Evolutionary conservation across 2,888 invertebrate species (phyloP).

Genomic region (Buathra laborator): DNA sequence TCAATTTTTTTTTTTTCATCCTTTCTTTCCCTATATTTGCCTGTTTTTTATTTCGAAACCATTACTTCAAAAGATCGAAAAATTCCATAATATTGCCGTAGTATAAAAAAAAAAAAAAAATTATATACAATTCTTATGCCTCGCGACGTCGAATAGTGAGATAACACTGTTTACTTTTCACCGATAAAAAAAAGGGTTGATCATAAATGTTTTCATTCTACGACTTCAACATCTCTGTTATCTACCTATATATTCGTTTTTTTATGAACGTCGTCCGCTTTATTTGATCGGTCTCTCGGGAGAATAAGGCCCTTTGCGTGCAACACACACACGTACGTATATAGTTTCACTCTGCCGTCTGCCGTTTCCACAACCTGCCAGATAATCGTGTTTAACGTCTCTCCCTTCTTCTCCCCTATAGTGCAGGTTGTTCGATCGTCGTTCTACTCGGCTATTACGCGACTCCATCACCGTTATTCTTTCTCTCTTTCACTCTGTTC

Average conservation of each 20-base stretch:
- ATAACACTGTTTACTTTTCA: background rate
- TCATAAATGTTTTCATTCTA: background rate
- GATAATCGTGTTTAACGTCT: slow-evolving; percentile 45
- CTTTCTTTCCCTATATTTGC: too few species aligned
- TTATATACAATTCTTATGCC: background rate
- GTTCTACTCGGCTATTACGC: slow-evolving; percentile 32
- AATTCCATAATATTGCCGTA: background rate
- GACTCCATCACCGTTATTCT: slow-evolving; percentile 16
- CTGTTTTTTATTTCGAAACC: background rate
- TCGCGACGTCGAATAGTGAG: background rate
- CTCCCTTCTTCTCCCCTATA: background rate
- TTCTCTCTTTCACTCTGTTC: background rate
- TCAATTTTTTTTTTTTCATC: background rate
- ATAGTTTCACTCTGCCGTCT: slow-evolving; percentile 13
- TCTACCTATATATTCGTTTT: slow-evolving; percentile 13
- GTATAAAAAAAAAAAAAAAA: background rate
- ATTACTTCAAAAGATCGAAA: background rate
- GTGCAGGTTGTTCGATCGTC: slow-evolving; percentile 37
- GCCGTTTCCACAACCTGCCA: slow-evolving; percentile 42
- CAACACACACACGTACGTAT: background rate
- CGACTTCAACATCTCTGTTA: slow-evolving; percentile 4
- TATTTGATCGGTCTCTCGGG: slow-evolving; percentile 39
- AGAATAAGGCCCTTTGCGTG: slow-evolving; percentile 13
- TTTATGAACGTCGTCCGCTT: slow-evolving; percentile 15
- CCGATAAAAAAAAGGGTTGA: background rate